phyloP scores from a whole-genome alignment of 2,113 vertebrate genomes.

The Clarias batrachus region DNA sequence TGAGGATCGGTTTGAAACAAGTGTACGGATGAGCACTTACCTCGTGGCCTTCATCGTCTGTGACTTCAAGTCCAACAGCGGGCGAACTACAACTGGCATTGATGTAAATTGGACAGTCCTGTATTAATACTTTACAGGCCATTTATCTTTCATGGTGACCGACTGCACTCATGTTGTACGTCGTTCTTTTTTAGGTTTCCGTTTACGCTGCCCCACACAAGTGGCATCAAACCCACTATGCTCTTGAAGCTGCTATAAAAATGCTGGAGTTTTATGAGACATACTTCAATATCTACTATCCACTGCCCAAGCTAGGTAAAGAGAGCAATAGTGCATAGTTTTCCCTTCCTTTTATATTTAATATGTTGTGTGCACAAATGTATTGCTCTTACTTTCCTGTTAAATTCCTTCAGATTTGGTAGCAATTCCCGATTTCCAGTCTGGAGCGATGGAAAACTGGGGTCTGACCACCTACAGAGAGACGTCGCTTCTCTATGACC shows the following conservation, averaged over 20 bases:
- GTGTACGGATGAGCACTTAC: conserved; percentile 77
- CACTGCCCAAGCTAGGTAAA: conserved; percentile 76
- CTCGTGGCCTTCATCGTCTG: conserved; percentile 74
- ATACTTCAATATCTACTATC: conserved; percentile 77
- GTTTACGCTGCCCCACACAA: conserved; percentile 74
- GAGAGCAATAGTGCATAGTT: not conserved
- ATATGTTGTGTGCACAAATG: not conserved
- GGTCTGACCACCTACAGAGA: conserved; percentile 76
- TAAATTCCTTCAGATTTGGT: conserved; percentile 64
- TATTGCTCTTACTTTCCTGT: conserved; percentile 3
- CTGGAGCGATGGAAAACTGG: conserved; percentile 79
- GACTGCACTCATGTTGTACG: not conserved
- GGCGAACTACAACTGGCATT: conserved; percentile 70
- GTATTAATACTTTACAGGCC: not conserved
- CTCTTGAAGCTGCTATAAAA: conserved; percentile 74
- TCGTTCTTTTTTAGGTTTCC: conserved; percentile 64
- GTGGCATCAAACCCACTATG: conserved; percentile 72
- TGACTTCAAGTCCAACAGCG: conserved; percentile 73
- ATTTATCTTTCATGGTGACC: not conserved
- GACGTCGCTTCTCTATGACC: conserved; percentile 68
- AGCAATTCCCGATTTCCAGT: conserved; percentile 77
- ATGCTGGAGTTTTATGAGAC: conserved; percentile 77
- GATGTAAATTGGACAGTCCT: conserved; percentile 59
- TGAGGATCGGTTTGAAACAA: conserved; percentile 73
- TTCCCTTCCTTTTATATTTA: not conserved